Base-by-base conservation (phyloP, 2,888 invertebrate species). In the Neocrepidodera transversa region DNA sequence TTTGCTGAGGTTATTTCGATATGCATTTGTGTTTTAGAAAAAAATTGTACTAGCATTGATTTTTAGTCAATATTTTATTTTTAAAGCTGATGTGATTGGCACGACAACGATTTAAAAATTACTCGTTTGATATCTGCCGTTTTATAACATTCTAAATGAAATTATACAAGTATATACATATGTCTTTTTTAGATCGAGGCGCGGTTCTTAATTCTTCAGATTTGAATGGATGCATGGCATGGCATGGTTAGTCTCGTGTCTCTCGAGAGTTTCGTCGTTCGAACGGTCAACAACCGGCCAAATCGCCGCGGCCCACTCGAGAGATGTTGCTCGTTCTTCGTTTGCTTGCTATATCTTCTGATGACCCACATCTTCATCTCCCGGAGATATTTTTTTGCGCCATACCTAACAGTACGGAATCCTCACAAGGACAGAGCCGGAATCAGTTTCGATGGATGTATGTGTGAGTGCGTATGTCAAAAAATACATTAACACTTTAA, bases 211-310 rank as follows among this genome's bases (percentile, higher is more conserved):
- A 16, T 17, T 38, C 38, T 40, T 40, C 17, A 17, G 26, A 55
- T 30, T 35, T 32, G 45, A 45, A 54, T 30, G 45, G 32, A 10
- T 20, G 40, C 5, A 8, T 8, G 40, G 8, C 51, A 17, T 8
- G 40, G 13, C 51, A 17, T 11, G 50, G 35, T 11, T n/a, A 23
- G 23, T 30, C 32, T 47, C 55, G 26, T 51, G n/a, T n/a, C n/a
- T 40, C 51, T 40, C 28, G 11, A 38, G 35, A 23, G 23, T 42
- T 50, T 67, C 68, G 70, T 72, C 73, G 71, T 70, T 69, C 70
- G 71, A 66, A 69, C 77, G 77, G 77, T 76, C 76, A 76, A 76
- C 75, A 77, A 77, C 77, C 76, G 76, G 76, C 77, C 75, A 76
- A 76, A 76, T 75, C 75, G 72, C 67, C 66, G 69, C 73, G 71